phyloP scores from a whole-genome alignment of 1,140 invertebrate genomes.

The Sycobia sp. region DNA sequence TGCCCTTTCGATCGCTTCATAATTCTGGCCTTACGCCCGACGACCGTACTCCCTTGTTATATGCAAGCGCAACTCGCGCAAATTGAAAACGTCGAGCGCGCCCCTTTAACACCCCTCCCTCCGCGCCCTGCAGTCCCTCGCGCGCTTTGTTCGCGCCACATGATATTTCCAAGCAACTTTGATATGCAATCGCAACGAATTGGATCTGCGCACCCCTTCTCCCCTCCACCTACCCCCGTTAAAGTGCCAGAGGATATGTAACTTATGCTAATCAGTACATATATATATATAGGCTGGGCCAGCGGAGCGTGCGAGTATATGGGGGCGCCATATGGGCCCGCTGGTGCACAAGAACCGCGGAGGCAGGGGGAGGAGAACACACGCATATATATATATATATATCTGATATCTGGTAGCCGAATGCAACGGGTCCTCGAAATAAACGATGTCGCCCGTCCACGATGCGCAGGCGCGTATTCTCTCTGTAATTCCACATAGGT shows the following conservation, averaged over 20 bases:
- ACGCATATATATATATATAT: too few species aligned
- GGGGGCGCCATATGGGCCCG: slow-evolving; percentile 38
- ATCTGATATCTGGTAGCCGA: neutral
- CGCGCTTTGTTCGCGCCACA: slow-evolving; percentile 13
- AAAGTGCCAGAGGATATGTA: slow-evolving; percentile 24
- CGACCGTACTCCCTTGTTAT: too few species aligned
- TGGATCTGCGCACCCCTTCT: too few species aligned
- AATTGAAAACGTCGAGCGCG: too few species aligned
- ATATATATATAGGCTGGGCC: too few species aligned
- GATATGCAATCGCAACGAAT: slow-evolving; percentile 28
- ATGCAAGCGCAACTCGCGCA: too few species aligned
- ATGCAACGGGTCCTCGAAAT: slow-evolving; percentile 45
- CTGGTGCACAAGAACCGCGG: neutral
- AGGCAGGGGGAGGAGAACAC: too few species aligned
- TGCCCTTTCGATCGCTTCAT: too few species aligned
- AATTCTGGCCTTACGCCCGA: too few species aligned
- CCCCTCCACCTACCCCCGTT: neutral
- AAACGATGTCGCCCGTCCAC: slow-evolving; percentile 50
- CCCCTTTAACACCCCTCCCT: too few species aligned
- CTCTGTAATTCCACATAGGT: too few species aligned
- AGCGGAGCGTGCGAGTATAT: slow-evolving; percentile 16
- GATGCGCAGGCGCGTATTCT: too few species aligned
- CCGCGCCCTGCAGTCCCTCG: neutral
- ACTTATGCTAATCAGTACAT: slow-evolving; percentile 28
- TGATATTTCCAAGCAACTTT: slow-evolving; percentile 12